Evolutionary conservation across 2,888 invertebrate genomes (phyloP), one percentile per base, ranked within the genome.

Genomic region (Diloba caeruleocephala): DNA sequence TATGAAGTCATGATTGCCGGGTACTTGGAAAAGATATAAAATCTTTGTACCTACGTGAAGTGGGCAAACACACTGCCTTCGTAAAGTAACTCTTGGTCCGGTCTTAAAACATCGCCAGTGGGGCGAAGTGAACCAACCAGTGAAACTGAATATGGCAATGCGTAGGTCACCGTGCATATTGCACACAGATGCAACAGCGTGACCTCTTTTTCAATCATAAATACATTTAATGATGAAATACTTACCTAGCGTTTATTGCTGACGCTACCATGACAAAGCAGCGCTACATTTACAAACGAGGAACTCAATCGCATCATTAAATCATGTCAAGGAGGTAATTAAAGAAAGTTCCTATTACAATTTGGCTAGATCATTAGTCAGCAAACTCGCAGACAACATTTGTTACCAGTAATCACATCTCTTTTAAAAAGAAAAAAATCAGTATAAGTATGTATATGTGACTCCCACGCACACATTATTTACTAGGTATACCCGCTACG

Each of bases 141-240:
- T 72, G 71, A 68, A 74, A 78, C 71, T 70, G 72, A 72, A 65
- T 71, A 74, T 64, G 63, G 76, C 59, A 55, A 65, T 68, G 74
- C 76, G 81, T 81, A 80, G 81, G 83, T 82, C 80, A 77, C 14
- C 69, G 56, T 53, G 69, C 55, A 70, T 76, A 74, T 71, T 66
- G 76, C 76, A 71, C 66, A 45, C 56, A 38, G 62, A 43, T 50
- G 37, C 55, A 50, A 48, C 60, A 44, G 37, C 37, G 10, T 73
- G 76, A 79, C 81, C 78, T 69, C 70, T 74, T 79, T 77, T 57
- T 57, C 49, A 54, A 43, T 57, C 50, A 46, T 42, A 55, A 55
- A 49, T 58, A 49, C 42, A 55, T 55, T 15, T 59, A 53, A 55
- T 55, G 31, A 57, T 38, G 46, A 64, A 67, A 64, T 64, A 42